Percentiles rank a stretch among this genome's conserved stretches.
phyloP scores from a whole-genome alignment of 1,140 invertebrate genomes.

The Sinonovacula constricta region DNA sequence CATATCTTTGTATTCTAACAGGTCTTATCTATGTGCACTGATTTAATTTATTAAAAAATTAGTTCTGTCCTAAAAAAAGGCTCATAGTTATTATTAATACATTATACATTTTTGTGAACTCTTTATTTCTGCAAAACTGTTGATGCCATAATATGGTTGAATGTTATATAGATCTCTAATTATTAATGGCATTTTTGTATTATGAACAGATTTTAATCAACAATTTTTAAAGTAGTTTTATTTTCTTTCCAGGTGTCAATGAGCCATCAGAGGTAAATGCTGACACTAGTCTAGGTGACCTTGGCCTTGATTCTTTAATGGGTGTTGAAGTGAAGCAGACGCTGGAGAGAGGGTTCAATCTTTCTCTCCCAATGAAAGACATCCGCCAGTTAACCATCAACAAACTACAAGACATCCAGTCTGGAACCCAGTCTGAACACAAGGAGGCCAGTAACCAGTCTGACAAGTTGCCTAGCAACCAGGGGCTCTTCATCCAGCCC shows the following conservation, averaged over 20 bases:
- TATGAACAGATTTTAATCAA: neutral
- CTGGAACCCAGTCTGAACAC: neutral
- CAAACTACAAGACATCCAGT: slow-evolving; percentile 84
- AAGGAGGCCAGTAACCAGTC: too few species aligned
- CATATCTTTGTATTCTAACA: too few species aligned
- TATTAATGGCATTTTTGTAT: neutral
- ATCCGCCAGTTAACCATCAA: slow-evolving; percentile 84
- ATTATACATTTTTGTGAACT: too few species aligned
- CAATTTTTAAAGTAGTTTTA: neutral
- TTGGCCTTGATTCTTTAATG: slow-evolving; percentile 99
- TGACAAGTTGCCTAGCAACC: too few species aligned
- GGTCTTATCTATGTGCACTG: too few species aligned
- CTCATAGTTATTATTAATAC: too few species aligned
- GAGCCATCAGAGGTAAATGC: slow-evolving; percentile 87
- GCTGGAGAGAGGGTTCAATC: slow-evolving; percentile 93
- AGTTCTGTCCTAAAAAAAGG: too few species aligned
- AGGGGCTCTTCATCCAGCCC: slow-evolving; percentile 81
- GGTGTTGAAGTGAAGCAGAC: slow-evolving; percentile 98
- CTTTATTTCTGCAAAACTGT: too few species aligned
- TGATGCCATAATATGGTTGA: too few species aligned
- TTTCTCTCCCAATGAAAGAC: slow-evolving; percentile 92
- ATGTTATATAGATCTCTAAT: neutral
- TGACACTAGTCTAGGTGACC: slow-evolving; percentile 89
- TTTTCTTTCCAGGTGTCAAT: slow-evolving; percentile 83
- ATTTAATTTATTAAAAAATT: too few species aligned